Conservation (phyloP, 2,888 invertebrate species). For the Monochamus alternatus region DNA sequence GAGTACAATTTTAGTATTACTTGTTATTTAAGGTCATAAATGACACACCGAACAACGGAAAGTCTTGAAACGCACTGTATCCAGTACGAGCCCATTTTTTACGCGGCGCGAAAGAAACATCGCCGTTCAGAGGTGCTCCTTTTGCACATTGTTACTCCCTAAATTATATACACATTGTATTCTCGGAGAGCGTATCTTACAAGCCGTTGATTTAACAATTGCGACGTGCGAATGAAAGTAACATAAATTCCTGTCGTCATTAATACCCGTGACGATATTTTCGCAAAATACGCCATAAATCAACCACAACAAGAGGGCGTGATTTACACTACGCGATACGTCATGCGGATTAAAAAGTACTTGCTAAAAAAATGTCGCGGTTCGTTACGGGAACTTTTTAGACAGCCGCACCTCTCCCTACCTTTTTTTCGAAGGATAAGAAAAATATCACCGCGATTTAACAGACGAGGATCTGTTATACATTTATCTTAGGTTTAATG, state of each 20-base stretch:
- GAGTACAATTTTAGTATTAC: too few species aligned
- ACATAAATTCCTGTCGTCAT: constrained; percentile 53
- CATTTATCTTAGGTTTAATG: too few species aligned
- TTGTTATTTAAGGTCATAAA: too few species aligned
- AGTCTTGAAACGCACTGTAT: too few species aligned
- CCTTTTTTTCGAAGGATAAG: neutral
- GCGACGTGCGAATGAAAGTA: constrained; percentile 46
- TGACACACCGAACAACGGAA: too few species aligned
- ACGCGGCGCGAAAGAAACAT: neutral
- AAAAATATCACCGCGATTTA: too few species aligned
- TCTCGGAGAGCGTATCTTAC: constrained; percentile 15
- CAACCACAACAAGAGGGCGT: constrained; percentile 54
- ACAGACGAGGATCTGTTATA: too few species aligned
- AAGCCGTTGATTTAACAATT: constrained; percentile 48
- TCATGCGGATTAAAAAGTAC: constrained; percentile 37
- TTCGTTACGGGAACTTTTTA: neutral
- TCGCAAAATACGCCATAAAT: constrained; percentile 55
- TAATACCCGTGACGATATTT: constrained; percentile 53
- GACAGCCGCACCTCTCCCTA: neutral
- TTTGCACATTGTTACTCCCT: constrained; percentile 21
- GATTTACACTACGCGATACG: constrained; percentile 50
- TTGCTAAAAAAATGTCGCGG: constrained; percentile 6
- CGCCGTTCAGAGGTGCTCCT: constrained; percentile 6
- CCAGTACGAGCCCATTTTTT: too few species aligned
- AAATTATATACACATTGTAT: constrained; percentile 36